phyloP scores from a whole-genome alignment of 2,888 invertebrate species.

The Limenitis camilla region DNA sequence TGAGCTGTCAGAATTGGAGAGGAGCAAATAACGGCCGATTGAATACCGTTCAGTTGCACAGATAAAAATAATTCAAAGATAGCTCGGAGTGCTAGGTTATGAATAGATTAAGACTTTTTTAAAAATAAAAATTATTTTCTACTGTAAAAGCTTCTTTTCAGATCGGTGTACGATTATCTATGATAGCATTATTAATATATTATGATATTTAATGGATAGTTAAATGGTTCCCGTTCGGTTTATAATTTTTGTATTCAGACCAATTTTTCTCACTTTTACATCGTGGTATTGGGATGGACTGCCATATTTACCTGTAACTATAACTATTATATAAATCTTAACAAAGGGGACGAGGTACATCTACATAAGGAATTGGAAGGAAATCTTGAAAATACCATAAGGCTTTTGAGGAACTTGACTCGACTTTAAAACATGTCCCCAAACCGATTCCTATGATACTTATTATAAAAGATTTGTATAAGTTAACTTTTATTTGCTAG shows the following conservation, averaged over 20 bases:
- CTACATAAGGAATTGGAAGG: background rate
- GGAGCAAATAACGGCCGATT: slow-evolving; percentile 9
- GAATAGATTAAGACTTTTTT: slow-evolving; percentile 62
- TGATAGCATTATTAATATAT: slow-evolving; percentile 41
- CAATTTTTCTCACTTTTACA: slow-evolving; percentile 70
- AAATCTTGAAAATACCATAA: too few relatives aligned
- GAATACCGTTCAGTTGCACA: slow-evolving; percentile 34
- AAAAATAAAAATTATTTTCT: slow-evolving; percentile 60
- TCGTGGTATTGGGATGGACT: slow-evolving; percentile 62
- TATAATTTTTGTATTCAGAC: slow-evolving; percentile 58
- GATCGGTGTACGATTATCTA: slow-evolving; percentile 55
- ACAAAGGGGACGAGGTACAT: slow-evolving; percentile 26
- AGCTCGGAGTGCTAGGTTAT: slow-evolving; percentile 63
- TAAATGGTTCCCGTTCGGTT: slow-evolving; percentile 45
- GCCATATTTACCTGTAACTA: slow-evolving; percentile 62
- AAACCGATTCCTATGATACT: slow-evolving; percentile 22
- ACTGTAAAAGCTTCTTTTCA: slow-evolving; percentile 66
- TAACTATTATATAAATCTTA: slow-evolving; percentile 29
- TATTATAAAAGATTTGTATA: slow-evolving; percentile 40
- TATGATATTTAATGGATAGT: slow-evolving; percentile 53
- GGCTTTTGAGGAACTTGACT: background rate
- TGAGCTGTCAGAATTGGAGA: slow-evolving; percentile 32
- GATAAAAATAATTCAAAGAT: slow-evolving; percentile 39
- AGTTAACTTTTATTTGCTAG: slow-evolving; percentile 71
- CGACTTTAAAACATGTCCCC: slow-evolving; percentile 1